Conservation (phyloP, 1,140 invertebrate genomes). For the Lethocerus indicus region DNA sequence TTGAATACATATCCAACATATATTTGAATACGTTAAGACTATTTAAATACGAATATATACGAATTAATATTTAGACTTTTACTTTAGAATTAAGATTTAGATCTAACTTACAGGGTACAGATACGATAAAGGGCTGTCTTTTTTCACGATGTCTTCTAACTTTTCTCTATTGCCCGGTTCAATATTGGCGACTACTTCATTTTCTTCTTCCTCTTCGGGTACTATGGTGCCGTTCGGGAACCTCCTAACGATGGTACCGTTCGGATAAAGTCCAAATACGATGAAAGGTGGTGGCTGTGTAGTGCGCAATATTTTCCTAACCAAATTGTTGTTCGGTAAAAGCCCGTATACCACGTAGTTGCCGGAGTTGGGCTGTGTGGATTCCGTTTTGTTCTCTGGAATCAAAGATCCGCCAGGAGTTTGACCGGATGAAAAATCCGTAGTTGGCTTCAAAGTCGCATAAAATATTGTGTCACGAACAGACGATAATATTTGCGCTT, state of each 20-base stretch:
- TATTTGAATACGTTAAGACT: too few relatives aligned
- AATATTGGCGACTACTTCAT: constrained; percentile 17
- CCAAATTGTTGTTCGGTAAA: constrained; percentile 16
- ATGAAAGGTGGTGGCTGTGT: constrained; percentile 16
- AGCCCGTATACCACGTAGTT: constrained; percentile 17
- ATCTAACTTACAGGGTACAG: constrained; percentile 9
- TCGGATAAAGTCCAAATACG: constrained; percentile 19
- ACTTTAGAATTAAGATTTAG: background rate
- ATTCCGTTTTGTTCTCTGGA: too few relatives aligned
- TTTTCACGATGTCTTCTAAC: constrained; percentile 14
- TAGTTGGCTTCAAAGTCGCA: too few relatives aligned
- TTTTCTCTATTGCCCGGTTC: constrained; percentile 11
- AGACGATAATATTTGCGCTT: too few relatives aligned
- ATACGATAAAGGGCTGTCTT: constrained; percentile 13
- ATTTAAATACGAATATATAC: too few relatives aligned
- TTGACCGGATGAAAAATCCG: too few relatives aligned
- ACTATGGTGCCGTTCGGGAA: constrained; percentile 19
- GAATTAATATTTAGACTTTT: background rate
- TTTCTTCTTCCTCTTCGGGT: constrained; percentile 17
- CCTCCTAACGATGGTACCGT: constrained; percentile 18
- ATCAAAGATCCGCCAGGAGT: too few relatives aligned
- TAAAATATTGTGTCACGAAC: too few relatives aligned
- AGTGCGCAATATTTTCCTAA: constrained; percentile 11
- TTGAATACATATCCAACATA: too few relatives aligned
- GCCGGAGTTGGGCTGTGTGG: too few relatives aligned